Evolutionary conservation across 2,797 vertebrate genomes (phyloP).

Genomic region (Arrhamphus sclerolepis): DNA sequence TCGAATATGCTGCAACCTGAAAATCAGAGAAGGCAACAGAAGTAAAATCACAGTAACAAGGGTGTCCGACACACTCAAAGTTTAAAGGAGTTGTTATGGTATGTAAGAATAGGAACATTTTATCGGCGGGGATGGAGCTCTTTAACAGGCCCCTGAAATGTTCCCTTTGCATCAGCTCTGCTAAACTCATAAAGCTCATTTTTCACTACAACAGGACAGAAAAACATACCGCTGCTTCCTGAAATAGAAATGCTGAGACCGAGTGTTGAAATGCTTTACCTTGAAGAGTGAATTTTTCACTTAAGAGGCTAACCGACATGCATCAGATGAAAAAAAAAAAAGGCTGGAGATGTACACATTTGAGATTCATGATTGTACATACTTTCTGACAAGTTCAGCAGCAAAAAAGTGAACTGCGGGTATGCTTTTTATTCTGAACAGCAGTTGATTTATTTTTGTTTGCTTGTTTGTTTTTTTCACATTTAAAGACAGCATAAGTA

Average conservation of each 20-base stretch:
- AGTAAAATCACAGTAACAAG: neutral
- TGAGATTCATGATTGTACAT: slow-evolving; percentile 16
- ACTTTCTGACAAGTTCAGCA: slow-evolving; percentile 28
- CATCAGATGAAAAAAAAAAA: slow-evolving; percentile 27
- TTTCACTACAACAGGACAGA: slow-evolving; percentile 31
- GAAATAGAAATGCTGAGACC: slow-evolving; percentile 53
- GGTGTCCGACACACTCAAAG: neutral
- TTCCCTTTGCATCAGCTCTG: slow-evolving; percentile 55
- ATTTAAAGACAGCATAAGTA: slow-evolving; percentile 34
- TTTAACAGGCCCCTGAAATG: slow-evolving; percentile 7
- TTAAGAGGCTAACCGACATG: slow-evolving; percentile 30
- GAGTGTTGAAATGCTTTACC: slow-evolving; percentile 25
- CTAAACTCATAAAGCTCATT: slow-evolving; percentile 59
- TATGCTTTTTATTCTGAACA: slow-evolving; percentile 56
- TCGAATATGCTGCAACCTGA: slow-evolving; percentile 97
- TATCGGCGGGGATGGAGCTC: neutral
- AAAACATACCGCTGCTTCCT: slow-evolving; percentile 41
- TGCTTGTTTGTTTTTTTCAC: no score
- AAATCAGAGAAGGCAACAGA: slow-evolving; percentile 11
- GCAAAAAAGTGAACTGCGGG: slow-evolving; percentile 44
- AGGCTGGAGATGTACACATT: neutral
- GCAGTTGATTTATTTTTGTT: no score
- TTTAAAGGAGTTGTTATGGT: neutral
- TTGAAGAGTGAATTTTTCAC: slow-evolving; percentile 55
- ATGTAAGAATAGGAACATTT: slow-evolving; percentile 7